A percentile compares a stretch with the other conserved stretches of the same genome.
Evolutionary conservation across 2,888 invertebrate species (phyloP).

Genomic region (Emesis furor): DNA sequence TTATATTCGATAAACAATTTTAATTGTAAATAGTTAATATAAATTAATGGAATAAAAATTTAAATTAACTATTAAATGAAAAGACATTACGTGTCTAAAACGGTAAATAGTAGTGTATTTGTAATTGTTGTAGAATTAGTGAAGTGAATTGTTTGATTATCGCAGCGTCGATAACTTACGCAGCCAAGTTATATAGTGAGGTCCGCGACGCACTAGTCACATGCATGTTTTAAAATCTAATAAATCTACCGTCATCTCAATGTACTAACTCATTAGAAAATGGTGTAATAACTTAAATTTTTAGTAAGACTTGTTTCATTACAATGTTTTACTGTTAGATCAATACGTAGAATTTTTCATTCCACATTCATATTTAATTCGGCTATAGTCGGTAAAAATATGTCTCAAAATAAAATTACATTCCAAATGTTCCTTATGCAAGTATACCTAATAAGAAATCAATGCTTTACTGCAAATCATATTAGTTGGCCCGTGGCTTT

Average conservation of each 20-base stretch:
- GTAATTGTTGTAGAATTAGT: conserved; percentile 91
- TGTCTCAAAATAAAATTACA: neutral
- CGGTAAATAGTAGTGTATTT: conserved; percentile 91
- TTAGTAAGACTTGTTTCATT: neutral
- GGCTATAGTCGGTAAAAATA: neutral
- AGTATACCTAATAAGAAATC: conserved; percentile 6
- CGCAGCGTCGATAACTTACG: conserved; percentile 77
- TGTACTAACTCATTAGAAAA: neutral
- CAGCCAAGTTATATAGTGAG: conserved; percentile 79
- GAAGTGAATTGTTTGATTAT: conserved; percentile 84
- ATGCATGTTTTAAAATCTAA: conserved; percentile 66
- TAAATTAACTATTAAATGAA: conserved; percentile 85
- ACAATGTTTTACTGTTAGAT: neutral
- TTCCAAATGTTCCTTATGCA: neutral
- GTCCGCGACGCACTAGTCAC: conserved; percentile 89
- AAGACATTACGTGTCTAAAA: conserved; percentile 89
- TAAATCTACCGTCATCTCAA: conserved; percentile 1
- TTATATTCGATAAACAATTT: conserved; percentile 90
- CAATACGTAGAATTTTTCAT: neutral
- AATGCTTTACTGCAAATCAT: conserved; percentile 3
- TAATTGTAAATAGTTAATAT: conserved; percentile 90
- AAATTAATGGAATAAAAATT: conserved; percentile 86
- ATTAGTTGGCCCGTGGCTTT: neutral
- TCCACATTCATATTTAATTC: neutral
- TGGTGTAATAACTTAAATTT: neutral